Conservation (phyloP, 2,888 invertebrate genomes). For the Rhimphoctona megacephalus region DNA sequence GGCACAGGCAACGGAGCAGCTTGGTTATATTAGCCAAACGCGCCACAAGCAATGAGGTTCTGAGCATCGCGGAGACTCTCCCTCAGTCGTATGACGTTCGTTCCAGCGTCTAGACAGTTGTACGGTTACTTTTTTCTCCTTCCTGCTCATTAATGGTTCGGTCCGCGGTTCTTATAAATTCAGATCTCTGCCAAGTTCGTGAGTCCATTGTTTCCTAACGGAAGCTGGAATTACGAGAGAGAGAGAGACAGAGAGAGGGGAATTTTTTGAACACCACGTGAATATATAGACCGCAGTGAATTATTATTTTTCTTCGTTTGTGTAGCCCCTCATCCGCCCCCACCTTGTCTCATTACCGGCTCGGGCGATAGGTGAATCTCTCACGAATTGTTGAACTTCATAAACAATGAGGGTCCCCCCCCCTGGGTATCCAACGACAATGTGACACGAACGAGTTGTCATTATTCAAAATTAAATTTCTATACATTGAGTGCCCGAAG, state of each 20-base stretch:
- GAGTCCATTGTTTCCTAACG: not conserved
- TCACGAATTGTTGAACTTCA: not conserved
- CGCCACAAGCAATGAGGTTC: constrained; percentile 39
- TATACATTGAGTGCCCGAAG: not conserved
- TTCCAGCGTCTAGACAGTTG: constrained; percentile 65
- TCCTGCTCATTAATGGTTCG: not conserved
- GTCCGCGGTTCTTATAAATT: not conserved
- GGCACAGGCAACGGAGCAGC: constrained; percentile 35
- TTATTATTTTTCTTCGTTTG: not conserved
- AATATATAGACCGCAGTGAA: not conserved
- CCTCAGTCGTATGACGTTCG: constrained; percentile 70
- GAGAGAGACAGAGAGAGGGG: not conserved
- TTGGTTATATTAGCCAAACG: constrained; percentile 16
- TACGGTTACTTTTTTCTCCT: constrained; percentile 6
- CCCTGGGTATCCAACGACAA: not conserved
- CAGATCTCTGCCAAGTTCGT: not conserved
- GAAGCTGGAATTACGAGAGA: not conserved
- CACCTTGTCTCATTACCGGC: not conserved
- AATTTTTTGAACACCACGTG: not conserved
- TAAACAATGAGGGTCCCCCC: not conserved
- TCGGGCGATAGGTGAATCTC: not conserved
- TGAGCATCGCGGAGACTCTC: constrained; percentile 54
- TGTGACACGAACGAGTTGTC: not conserved
- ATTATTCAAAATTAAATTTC: not conserved
- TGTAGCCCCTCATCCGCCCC: not conserved